Conservation (phyloP, 1,140 invertebrate genomes). For the Tribolium madens region DNA sequence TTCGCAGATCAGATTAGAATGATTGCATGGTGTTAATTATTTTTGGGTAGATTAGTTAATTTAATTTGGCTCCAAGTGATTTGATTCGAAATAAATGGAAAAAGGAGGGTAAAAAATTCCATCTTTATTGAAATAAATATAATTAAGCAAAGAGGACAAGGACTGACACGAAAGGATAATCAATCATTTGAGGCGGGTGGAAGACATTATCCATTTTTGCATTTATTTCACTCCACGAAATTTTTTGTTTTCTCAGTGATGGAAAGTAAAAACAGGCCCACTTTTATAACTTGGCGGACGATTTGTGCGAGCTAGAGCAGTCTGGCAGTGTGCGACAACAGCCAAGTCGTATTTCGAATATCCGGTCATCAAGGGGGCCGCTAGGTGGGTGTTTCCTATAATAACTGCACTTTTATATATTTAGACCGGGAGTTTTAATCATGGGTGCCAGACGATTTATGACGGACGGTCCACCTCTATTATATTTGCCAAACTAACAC, state of each 20-base stretch:
- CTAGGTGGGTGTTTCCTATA: constrained; percentile 13
- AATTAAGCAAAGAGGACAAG: constrained; percentile 3
- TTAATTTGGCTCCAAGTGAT: neutral
- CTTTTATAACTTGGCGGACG: neutral
- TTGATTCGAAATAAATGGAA: neutral
- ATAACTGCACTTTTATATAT: constrained; percentile 34
- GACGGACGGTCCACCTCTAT: constrained; percentile 23
- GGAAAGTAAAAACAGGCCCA: no score
- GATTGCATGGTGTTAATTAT: neutral
- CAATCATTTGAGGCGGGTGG: neutral
- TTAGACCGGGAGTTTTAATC: constrained; percentile 27
- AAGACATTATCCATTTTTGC: no score
- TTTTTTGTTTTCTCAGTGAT: no score
- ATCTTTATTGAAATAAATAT: no score
- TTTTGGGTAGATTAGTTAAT: constrained; percentile 12
- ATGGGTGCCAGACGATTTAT: constrained; percentile 48
- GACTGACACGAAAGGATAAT: neutral
- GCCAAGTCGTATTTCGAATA: constrained; percentile 13
- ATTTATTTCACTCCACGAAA: neutral
- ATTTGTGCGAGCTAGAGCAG: neutral
- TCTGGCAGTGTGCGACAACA: neutral
- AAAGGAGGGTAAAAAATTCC: neutral
- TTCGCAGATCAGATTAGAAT: neutral
- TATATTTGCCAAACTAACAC: constrained; percentile 46
- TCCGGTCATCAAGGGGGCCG: constrained; percentile 1